These are phyloP conservation scores for Ceuthmochares aereus DNA, from an alignment of 2,113 vertebrate species.

Conservation along the genomic window DNA sequence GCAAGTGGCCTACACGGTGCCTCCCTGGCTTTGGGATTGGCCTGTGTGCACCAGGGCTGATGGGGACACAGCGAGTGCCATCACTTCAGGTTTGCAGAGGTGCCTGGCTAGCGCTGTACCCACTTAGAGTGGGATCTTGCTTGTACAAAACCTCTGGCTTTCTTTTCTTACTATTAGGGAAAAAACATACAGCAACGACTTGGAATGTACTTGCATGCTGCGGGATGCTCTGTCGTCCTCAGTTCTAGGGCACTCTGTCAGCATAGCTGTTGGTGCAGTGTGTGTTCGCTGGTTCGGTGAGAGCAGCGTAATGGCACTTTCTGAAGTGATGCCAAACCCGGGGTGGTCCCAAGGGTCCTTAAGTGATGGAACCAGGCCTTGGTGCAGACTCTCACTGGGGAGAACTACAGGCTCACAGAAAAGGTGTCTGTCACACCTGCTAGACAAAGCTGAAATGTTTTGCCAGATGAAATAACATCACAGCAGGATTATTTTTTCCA, in stretches of 20 bases:
- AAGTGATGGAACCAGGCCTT: not conserved
- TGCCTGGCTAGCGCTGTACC: not conserved
- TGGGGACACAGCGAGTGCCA: not conserved
- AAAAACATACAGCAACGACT: not conserved
- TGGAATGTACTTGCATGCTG: not conserved
- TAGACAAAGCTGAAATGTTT: not conserved
- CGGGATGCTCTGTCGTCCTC: not conserved
- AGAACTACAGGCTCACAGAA: not conserved
- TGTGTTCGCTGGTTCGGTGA: not conserved
- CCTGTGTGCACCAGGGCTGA: not conserved
- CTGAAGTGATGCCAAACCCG: not conserved
- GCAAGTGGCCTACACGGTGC: fast-evolving
- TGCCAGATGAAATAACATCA: not conserved
- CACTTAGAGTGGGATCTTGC: not conserved
- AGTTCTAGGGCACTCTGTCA: not conserved
- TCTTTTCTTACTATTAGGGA: not conserved
- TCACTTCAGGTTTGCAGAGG: not conserved
- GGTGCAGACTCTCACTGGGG: not conserved
- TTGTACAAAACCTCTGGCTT: not conserved
- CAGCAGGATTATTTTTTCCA: not conserved
- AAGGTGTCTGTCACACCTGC: not conserved
- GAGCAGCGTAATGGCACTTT: not conserved
- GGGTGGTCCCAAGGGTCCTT: not conserved
- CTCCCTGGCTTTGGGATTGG: not conserved
- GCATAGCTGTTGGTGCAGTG: not conserved